These are phyloP conservation scores for Incurvaria masculella DNA, from an alignment of 2,888 invertebrate species.

Conservation along the genomic window DNA sequence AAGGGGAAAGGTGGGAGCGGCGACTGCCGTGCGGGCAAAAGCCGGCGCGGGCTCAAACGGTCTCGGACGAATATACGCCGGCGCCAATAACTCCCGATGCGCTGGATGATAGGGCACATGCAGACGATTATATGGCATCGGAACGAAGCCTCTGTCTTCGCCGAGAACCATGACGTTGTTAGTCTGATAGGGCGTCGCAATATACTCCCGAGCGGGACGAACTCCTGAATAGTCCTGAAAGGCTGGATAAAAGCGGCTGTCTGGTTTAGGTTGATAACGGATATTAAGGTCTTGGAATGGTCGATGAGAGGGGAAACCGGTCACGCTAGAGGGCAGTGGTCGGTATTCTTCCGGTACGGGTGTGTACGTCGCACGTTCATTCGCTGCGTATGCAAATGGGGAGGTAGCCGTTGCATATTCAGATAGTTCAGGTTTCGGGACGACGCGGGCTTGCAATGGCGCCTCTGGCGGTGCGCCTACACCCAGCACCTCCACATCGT, in stretches of 20 bases:
- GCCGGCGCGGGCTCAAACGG: not conserved
- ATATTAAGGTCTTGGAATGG: slow-evolving; percentile 33
- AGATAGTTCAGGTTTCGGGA: not conserved
- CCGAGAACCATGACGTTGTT: slow-evolving; percentile 32
- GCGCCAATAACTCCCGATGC: not conserved
- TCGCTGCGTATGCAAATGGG: slow-evolving; percentile 19
- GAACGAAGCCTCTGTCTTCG: slow-evolving; percentile 29
- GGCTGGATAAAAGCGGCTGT: slow-evolving; percentile 33
- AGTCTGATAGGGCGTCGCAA: slow-evolving; percentile 26
- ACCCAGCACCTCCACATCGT: slow-evolving; percentile 52
- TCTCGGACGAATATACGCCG: not conserved
- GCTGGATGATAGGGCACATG: slow-evolving; percentile 17
- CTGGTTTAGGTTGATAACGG: slow-evolving; percentile 43
- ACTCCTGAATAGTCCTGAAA: slow-evolving; percentile 25
- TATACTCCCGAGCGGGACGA: slow-evolving; percentile 22
- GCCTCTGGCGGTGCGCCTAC: slow-evolving; percentile 10
- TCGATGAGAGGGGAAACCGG: slow-evolving; percentile 32
- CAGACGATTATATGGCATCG: slow-evolving; percentile 27
- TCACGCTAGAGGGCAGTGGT: slow-evolving; percentile 45
- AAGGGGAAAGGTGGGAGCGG: slow-evolving; percentile 8
- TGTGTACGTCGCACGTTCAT: slow-evolving; percentile 22
- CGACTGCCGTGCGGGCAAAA: not conserved
- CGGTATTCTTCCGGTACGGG: slow-evolving; percentile 50
- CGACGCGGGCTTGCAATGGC: slow-evolving; percentile 7
- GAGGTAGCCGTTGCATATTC: slow-evolving; percentile 11